Evolutionary conservation across 2,797 vertebrate species (phyloP).

Genomic region (Cyclura pinguis): DNA sequence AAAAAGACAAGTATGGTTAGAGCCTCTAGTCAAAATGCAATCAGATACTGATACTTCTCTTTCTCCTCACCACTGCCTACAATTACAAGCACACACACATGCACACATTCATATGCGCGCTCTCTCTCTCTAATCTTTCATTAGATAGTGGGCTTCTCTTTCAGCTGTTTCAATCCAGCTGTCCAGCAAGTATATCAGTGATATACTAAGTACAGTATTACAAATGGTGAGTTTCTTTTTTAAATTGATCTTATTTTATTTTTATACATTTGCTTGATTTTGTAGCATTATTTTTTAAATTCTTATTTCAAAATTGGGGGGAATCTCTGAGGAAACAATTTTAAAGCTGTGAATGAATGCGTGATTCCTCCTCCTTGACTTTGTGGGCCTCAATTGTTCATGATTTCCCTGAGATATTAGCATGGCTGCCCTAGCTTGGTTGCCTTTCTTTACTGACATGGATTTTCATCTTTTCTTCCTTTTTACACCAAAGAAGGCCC

Average conservation of each 20-base stretch:
- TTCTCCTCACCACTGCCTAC: background rate
- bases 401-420: background rate
- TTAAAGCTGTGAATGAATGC: background rate
- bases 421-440: background rate
- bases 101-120: background rate
- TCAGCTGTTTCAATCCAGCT: background rate
- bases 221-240: background rate
- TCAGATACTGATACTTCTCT: background rate
- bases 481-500: background rate
- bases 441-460: background rate
- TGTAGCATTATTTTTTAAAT: background rate
- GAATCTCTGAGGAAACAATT: background rate
- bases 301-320: background rate
- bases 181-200: background rate
- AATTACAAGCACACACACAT: background rate
- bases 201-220: background rate
- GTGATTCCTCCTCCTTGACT: background rate
- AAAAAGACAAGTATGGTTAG: background rate
- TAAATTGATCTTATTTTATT: background rate
- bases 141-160: background rate
- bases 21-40: background rate
- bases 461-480: slow-evolving; percentile 3
- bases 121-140: background rate
- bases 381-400: background rate
- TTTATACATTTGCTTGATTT: background rate